A percentile compares a stretch with the other conserved stretches of the same genome.
phyloP scores from a whole-genome alignment of 2,113 vertebrate species.

The Cephalopterus ornatus region DNA sequence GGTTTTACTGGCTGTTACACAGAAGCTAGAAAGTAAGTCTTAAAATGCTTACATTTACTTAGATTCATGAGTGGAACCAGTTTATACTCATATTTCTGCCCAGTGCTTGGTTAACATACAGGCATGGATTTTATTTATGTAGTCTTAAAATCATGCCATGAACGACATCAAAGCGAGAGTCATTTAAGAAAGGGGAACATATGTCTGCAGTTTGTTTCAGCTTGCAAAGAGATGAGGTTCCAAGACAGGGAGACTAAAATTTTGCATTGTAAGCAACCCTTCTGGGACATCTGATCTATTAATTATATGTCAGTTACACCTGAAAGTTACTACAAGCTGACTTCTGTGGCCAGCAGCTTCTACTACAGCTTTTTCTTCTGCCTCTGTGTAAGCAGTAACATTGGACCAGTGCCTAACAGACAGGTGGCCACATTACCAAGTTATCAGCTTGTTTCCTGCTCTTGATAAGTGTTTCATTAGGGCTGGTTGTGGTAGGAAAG shows the following conservation, averaged over 20 bases:
- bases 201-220: neutral
- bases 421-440: constrained; percentile 16
- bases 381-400: neutral
- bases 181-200: neutral
- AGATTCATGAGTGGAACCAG: neutral
- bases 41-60: neutral
- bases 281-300: neutral
- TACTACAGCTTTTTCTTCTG: neutral
- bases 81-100: neutral
- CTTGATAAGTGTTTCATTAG: constrained; percentile 46
- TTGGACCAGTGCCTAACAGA: neutral
- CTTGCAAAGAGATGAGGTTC: neutral
- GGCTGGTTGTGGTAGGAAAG: neutral
- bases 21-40: neutral
- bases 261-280: neutral
- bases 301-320: neutral
- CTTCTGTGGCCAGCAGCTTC: neutral
- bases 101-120: neutral
- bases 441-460: constrained; percentile 1
- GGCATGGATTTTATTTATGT: neutral
- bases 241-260: neutral
- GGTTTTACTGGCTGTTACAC: neutral
- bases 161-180: neutral
- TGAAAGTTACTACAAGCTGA: neutral
- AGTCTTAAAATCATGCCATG: neutral